Conservation (phyloP, 1,140 invertebrate species). For the Macrobrachium rosenbergii region DNA sequence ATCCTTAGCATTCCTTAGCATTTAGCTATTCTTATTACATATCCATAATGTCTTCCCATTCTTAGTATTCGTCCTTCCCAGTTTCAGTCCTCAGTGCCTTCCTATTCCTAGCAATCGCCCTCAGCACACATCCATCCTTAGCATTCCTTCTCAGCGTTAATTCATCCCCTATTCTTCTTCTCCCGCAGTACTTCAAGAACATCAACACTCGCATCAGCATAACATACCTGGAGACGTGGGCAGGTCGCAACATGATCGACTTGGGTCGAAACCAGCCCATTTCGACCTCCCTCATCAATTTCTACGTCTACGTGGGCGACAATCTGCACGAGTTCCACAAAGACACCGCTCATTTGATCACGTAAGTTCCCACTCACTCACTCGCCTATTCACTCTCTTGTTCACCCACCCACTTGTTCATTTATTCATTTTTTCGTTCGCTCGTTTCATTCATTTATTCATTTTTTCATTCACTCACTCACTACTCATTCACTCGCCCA, state of each 20-base stretch:
- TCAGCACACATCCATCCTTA: no score
- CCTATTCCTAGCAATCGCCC: neutral
- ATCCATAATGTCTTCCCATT: neutral
- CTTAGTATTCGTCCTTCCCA: neutral
- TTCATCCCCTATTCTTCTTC: neutral
- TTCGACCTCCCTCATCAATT: conserved; percentile 85
- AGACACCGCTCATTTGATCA: conserved; percentile 92
- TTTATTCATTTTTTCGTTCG: no score
- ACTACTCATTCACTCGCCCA: no score
- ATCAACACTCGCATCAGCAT: conserved; percentile 93
- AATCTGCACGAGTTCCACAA: conserved; percentile 86
- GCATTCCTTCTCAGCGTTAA: neutral
- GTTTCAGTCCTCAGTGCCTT: neutral
- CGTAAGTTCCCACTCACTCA: conserved; percentile 76
- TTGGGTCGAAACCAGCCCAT: conserved; percentile 88
- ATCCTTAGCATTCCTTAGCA: no score
- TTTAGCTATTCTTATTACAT: neutral
- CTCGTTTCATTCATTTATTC: no score
- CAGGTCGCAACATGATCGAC: conserved; percentile 85
- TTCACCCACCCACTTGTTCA: neutral
- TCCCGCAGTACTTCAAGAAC: conserved; percentile 87
- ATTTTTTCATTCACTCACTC: no score
- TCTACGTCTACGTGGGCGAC: conserved; percentile 89
- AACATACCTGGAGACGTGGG: conserved; percentile 97
- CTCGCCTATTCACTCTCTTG: neutral